These are phyloP conservation scores for Hemibates koningsi DNA, from an alignment of 2,113 vertebrate species.

Conservation along the genomic window DNA sequence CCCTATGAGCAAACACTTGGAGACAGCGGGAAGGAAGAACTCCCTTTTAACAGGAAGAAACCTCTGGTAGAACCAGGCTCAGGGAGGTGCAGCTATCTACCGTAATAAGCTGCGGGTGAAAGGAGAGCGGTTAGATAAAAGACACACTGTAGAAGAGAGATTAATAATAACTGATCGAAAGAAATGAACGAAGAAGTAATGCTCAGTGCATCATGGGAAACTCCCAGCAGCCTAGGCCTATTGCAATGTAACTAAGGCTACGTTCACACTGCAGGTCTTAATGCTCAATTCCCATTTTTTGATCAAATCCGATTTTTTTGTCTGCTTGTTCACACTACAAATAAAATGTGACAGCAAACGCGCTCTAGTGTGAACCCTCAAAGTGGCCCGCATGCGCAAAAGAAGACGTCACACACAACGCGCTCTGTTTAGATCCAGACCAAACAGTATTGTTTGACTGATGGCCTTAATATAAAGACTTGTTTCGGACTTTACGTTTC, in stretches of 20 bases:
- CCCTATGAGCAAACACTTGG: neutral
- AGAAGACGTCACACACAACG: neutral
- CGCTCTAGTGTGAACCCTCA: fast-evolving
- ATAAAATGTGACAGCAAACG: fast-evolving
- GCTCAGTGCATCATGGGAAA: neutral
- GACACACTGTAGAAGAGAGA: neutral
- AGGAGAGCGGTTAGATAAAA: neutral
- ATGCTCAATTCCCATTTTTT: neutral
- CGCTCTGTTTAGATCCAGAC: fast-evolving
- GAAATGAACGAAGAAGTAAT: neutral
- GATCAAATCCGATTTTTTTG: fast-evolving
- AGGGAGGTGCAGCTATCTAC: neutral
- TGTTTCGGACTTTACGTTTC: fast-evolving
- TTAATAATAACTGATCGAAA: neutral
- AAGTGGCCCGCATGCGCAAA: fast-evolving
- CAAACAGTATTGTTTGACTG: neutral
- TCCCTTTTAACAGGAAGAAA: neutral
- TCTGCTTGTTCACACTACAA: neutral
- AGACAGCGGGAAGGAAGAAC: neutral
- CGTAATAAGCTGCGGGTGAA: neutral
- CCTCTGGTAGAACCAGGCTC: neutral
- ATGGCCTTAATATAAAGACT: neutral
- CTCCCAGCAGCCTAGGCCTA: neutral
- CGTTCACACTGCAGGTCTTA: neutral
- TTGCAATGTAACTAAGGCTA: neutral